These are phyloP conservation scores for Drosophila athabasca DNA, from an alignment of 1,140 invertebrate genomes.

Conservation along the genomic window DNA sequence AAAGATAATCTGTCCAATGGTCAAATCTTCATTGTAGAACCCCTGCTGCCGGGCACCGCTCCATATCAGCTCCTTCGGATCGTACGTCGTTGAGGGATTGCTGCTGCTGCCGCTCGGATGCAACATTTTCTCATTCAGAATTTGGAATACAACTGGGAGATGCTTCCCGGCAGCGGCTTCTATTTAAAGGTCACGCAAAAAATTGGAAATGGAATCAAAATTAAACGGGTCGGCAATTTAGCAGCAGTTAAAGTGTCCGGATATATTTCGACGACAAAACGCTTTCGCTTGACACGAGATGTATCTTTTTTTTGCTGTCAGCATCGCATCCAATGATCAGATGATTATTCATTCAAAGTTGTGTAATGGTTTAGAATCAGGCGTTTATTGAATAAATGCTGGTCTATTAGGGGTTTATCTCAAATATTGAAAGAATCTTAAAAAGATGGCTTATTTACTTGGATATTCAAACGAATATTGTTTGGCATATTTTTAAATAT, in stretches of 20 bases:
- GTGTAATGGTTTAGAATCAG: neutral
- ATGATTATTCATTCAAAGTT: slow-evolving; percentile 6
- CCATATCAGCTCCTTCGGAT: slow-evolving; percentile 48
- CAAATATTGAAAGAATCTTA: too few relatives aligned
- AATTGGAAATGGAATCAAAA: slow-evolving; percentile 28
- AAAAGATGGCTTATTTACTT: too few relatives aligned
- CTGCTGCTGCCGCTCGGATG: slow-evolving; percentile 42
- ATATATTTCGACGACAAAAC: slow-evolving; percentile 25
- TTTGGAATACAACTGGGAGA: slow-evolving; percentile 44
- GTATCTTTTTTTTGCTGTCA: slow-evolving; percentile 3
- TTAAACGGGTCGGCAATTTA: slow-evolving; percentile 42
- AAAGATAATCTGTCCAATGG: slow-evolving; percentile 66
- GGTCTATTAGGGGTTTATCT: too few relatives aligned
- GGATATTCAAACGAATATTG: too few relatives aligned
- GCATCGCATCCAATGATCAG: slow-evolving; percentile 15
- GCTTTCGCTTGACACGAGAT: slow-evolving; percentile 32
- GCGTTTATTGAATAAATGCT: slow-evolving; percentile 5
- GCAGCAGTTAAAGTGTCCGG: slow-evolving; percentile 54
- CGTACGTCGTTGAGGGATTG: slow-evolving; percentile 42
- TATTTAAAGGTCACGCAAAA: slow-evolving; percentile 59
- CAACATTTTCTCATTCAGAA: slow-evolving; percentile 34
- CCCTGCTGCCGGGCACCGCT: slow-evolving; percentile 51
- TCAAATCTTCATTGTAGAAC: slow-evolving; percentile 61
- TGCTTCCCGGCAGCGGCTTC: slow-evolving; percentile 4
- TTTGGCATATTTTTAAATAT: too few relatives aligned